These are phyloP conservation scores for Hepsetus odoe DNA, from an alignment of 2,113 vertebrate genomes.

Conservation along the genomic window DNA sequence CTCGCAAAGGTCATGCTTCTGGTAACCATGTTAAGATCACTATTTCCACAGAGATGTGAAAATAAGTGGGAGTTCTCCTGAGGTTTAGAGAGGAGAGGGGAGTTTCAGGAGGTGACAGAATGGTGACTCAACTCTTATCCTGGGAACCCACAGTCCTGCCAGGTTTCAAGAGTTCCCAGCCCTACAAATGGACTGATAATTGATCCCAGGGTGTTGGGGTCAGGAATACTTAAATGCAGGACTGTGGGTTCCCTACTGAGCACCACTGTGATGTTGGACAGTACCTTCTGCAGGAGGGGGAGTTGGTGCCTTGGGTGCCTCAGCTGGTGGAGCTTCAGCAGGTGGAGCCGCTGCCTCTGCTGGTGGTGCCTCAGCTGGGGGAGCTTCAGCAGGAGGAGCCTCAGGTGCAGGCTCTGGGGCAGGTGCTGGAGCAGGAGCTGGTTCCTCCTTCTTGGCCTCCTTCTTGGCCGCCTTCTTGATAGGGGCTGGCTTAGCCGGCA, in stretches of 20 bases:
- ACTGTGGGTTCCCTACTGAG: neutral
- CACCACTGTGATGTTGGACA: conserved; percentile 17
- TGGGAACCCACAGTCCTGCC: neutral
- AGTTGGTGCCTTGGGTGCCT: conserved; percentile 55
- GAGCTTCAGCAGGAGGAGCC: conserved; percentile 24
- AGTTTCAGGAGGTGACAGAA: neutral
- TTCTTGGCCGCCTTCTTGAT: conserved; percentile 77
- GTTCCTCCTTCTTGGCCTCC: conserved; percentile 46
- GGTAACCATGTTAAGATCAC: neutral
- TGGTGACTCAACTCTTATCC: neutral
- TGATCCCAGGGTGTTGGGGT: neutral
- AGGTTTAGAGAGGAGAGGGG: neutral
- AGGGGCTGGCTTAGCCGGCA: conserved; percentile 72
- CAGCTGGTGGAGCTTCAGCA: conserved; percentile 53
- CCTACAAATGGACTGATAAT: neutral
- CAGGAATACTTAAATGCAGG: neutral
- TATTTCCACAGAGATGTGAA: neutral
- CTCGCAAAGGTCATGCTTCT: conserved; percentile 14
- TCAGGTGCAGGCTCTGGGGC: conserved; percentile 56
- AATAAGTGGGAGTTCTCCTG: neutral
- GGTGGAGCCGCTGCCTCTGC: conserved; percentile 46
- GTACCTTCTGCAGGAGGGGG: conserved; percentile 67
- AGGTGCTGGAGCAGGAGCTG: conserved; percentile 42
- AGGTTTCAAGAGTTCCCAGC: neutral
- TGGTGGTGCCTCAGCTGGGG: conserved; percentile 2